Evolutionary conservation across 2,113 vertebrate genomes (phyloP).

Genomic region (Centropristis striata): DNA sequence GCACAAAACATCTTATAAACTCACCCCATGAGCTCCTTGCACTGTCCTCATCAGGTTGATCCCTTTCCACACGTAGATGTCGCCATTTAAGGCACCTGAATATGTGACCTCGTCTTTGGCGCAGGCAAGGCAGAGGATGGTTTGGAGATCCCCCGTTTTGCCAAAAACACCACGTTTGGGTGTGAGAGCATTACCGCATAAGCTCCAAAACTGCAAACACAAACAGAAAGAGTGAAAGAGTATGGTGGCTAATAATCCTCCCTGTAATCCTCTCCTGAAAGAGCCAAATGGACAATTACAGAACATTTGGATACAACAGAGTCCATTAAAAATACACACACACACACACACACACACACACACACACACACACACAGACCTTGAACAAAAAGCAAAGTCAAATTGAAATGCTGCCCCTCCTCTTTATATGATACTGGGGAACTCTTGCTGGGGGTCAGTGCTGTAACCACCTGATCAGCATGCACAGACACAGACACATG

Average conservation of each 20-base stretch:
- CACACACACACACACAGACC: constrained; percentile 3
- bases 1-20: constrained; percentile 61
- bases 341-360: constrained; percentile 13
- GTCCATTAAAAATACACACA: constrained; percentile 27
- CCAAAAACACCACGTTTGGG: constrained; percentile 98
- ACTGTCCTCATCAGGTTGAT: constrained; percentile 94
- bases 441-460: constrained; percentile 53
- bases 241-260: constrained; percentile 70
- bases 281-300: constrained; percentile 63
- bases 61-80: constrained; percentile 99
- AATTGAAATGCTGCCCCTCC: constrained; percentile 27
- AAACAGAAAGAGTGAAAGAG: constrained; percentile 61
- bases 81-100: constrained; percentile 96
- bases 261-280: constrained; percentile 68
- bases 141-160: constrained; percentile 98
- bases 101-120: constrained; percentile 97
- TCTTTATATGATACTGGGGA: constrained; percentile 40
- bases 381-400: constrained; percentile 59
- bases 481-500: constrained; percentile 65
- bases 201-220: constrained; percentile 95
- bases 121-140: constrained; percentile 97
- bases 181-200: constrained; percentile 97
- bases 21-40: constrained; percentile 96
- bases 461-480: constrained; percentile 76
- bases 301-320: constrained; percentile 47